Conservation (phyloP, 1,140 invertebrate species). For the Temnothorax longispinosus region DNA sequence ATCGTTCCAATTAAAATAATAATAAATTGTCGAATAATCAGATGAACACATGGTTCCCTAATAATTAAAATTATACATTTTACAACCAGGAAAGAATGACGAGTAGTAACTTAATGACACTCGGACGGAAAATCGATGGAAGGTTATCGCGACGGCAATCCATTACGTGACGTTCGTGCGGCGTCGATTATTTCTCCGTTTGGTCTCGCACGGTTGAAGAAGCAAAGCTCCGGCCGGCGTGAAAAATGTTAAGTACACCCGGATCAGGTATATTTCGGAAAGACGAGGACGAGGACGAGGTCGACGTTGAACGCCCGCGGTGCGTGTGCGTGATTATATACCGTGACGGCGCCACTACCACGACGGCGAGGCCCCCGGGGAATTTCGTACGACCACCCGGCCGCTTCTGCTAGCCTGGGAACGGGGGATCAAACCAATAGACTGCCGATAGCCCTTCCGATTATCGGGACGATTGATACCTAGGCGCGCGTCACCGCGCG, state of each 20-base stretch:
- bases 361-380: conserved; percentile 54
- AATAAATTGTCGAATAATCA: background rate
- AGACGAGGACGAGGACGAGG: conserved; percentile 1
- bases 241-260: background rate
- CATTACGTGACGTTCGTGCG: background rate
- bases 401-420: conserved; percentile 82
- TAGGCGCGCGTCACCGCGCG: background rate
- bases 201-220: background rate
- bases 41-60: background rate
- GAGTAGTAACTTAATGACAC: background rate
- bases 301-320: background rate
- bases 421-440: conserved; percentile 85
- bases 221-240: background rate
- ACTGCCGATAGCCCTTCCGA: conserved; percentile 84
- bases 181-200: background rate
- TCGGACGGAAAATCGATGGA: background rate
- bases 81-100: background rate
- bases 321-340: conserved; percentile 46
- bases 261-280: conserved; percentile 25
- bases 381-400: conserved; percentile 81
- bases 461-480: conserved; percentile 81
- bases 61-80: background rate
- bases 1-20: background rate
- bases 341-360: conserved; percentile 51
- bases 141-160: too few species aligned